Percentiles rank a stretch among this genome's conserved stretches.
phyloP scores from a whole-genome alignment of 2,113 vertebrate species.

The Semnornis frantzii region DNA sequence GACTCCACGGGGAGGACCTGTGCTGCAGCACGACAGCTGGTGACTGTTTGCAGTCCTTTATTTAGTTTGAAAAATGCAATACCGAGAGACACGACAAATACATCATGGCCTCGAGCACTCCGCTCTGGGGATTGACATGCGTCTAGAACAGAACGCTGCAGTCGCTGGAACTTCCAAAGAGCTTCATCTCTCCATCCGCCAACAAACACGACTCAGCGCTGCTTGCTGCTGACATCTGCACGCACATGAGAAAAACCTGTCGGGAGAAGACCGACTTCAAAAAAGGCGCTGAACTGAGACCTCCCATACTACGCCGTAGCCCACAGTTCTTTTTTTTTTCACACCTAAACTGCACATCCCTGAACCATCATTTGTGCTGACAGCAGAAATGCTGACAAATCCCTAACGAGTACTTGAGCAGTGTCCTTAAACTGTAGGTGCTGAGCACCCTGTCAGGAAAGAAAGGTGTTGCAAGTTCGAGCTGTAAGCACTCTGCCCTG shows the following conservation, averaged over 20 bases:
- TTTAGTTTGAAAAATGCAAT: not conserved
- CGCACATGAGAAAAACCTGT: fast-evolving
- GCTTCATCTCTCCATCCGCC: not conserved
- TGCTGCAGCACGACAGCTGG: not conserved
- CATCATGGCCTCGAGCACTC: not conserved
- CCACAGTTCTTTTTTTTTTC: not conserved
- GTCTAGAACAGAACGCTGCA: not conserved
- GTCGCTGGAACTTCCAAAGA: not conserved
- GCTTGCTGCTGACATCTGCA: not conserved
- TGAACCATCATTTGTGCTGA: fast-evolving
- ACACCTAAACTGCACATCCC: not conserved
- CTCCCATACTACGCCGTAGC: fast-evolving
- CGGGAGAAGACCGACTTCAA: not conserved
- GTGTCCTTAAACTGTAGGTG: not conserved
- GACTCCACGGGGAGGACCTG: not conserved
- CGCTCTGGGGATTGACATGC: not conserved
- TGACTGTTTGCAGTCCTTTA: not conserved
- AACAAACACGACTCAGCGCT: fast-evolving
- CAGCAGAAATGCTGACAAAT: not conserved
- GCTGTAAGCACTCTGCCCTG: not conserved
- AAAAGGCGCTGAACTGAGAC: not conserved
- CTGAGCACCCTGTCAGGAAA: not conserved
- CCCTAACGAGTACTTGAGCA: fast-evolving
- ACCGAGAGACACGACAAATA: not conserved
- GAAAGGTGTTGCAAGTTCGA: not conserved